Base-by-base conservation (phyloP, 2,113 vertebrate genomes). In the Chlamydotis undulata region DNA sequence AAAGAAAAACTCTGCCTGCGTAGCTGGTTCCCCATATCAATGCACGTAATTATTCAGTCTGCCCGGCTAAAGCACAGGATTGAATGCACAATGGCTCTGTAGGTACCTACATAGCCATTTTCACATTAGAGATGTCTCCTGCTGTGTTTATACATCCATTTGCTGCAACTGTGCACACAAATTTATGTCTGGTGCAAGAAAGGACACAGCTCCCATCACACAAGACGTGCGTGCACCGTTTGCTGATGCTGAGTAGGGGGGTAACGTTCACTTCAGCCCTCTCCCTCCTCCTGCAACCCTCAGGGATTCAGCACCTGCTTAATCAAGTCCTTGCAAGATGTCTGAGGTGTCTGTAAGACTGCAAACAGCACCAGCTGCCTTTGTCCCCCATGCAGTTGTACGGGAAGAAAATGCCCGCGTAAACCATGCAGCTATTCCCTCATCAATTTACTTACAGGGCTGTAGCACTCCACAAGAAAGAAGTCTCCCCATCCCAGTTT, bases 1-100 rank as follows among this genome's bases (percentile, higher is more conserved):
- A 95, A 97, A 96, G 89, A 91, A 93, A 96, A 96, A 57, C 61
- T 55, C 87, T 93, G 96, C 96, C 84, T 96, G 94, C 74, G 2
- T 31, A 35, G 89, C 83, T 91, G 61, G 64, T 56, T 96, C 89
- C 77, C 86, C 86, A 4, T 92, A 87, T 94, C 93, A 93, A 95
- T 91, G 96, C 24, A 50, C 47, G 35, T 31, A 82, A 91, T 97
- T 96, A 95, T 93, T 76, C 91, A 19, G 57, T 61, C 92, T 90
- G 86, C 83, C 69, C 76, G 14, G 80, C 56, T 91, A 87, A 63
- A 25, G 0, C 68, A 13, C 69, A 0, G 68, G 64, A 13, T 64
- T 94, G 88, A 96, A 94, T 82, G 89, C 91, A 93, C 77, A 94
- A 92, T 50, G 89, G 91, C 83, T 85, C 96, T 39, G 49, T 17